These are phyloP conservation scores for Xyrauchen texanus DNA, from an alignment of 2,113 vertebrate species.

Conservation along the genomic window DNA sequence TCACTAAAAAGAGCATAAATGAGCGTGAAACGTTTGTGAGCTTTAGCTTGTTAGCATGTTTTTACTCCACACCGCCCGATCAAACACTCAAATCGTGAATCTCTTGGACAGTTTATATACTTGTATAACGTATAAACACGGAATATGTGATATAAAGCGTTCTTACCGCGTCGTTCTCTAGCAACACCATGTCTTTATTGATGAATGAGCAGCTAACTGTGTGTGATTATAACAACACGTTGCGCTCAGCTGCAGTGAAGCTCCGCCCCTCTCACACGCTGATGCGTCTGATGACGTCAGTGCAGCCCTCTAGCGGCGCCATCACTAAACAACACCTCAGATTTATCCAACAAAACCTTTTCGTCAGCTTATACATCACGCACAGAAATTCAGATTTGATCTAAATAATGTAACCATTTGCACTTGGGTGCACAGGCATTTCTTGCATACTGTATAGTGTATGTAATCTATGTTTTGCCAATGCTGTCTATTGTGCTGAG, in stretches of 20 bases:
- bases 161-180: conserved; percentile 80
- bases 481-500: too few species aligned
- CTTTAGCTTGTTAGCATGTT: conserved; percentile 27
- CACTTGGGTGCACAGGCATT: too few species aligned
- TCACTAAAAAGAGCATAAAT: neutral
- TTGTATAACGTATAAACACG: neutral
- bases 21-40: neutral
- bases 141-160: neutral
- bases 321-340: neutral
- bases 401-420: too few species aligned
- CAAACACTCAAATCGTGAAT: neutral
- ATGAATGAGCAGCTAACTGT: conserved; percentile 16
- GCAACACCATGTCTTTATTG: conserved; percentile 71
- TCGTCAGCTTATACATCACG: neutral
- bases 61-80: neutral
- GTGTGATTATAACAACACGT: conserved; percentile 71
- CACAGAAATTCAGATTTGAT: too few species aligned
- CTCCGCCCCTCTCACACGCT: conserved; percentile 35
- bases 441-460: too few species aligned
- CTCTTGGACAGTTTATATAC: too few species aligned
- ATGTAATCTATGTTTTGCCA: too few species aligned
- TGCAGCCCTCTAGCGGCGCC: conserved; percentile 6
- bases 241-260: conserved; percentile 45
- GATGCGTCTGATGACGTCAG: neutral
- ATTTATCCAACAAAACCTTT: too few species aligned